Conservation (phyloP, 2,888 invertebrate genomes). For the Drosophila borborema region DNA sequence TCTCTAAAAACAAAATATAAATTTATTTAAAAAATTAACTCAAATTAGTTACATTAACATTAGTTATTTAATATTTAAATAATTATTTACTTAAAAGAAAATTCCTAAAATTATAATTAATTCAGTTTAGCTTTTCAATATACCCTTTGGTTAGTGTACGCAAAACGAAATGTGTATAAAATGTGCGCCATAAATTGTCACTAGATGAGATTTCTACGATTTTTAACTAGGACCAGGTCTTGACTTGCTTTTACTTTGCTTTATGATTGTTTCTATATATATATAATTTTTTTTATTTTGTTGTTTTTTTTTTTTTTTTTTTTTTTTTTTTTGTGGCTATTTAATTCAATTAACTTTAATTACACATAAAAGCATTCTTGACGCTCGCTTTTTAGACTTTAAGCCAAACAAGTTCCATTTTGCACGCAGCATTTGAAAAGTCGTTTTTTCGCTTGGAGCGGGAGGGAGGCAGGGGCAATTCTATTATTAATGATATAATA, state of each 20-base stretch:
- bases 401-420: slow-evolving; percentile 79
- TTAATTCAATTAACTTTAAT: slow-evolving; percentile 79
- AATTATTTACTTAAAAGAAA: too few relatives aligned
- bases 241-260: slow-evolving; percentile 26
- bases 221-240: slow-evolving; percentile 50
- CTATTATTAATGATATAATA: slow-evolving; percentile 13
- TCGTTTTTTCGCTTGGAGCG: slow-evolving; percentile 25
- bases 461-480: neutral
- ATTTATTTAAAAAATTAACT: neutral
- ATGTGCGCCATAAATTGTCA: slow-evolving; percentile 69
- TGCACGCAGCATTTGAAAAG: slow-evolving; percentile 39
- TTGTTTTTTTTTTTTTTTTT: neutral
- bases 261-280: slow-evolving; percentile 1
- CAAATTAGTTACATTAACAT: too few relatives aligned
- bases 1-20: too few relatives aligned
- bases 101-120: neutral
- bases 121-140: neutral
- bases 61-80: too few relatives aligned
- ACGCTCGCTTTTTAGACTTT: slow-evolving; percentile 33
- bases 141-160: neutral
- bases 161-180: slow-evolving; percentile 14
- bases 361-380: slow-evolving; percentile 66
- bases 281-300: too few relatives aligned
- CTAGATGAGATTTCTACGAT: slow-evolving; percentile 54
- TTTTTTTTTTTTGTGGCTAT: slow-evolving; percentile 36